Evolutionary conservation across 2,113 vertebrate species (phyloP).

Genomic region (Hiodon tergisus): DNA sequence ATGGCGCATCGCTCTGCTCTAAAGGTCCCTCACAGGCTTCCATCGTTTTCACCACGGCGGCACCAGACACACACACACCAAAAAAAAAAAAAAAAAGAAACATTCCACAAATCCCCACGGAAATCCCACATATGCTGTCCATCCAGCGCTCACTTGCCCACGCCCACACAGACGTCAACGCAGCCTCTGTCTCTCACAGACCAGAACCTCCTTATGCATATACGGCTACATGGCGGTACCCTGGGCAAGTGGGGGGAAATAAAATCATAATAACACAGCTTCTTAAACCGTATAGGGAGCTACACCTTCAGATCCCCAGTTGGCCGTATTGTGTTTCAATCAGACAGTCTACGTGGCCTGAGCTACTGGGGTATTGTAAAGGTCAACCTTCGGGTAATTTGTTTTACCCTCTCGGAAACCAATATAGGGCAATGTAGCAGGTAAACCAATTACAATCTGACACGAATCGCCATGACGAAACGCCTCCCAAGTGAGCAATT

Average conservation of each 20-base stretch:
- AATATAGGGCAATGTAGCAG: slow-evolving; percentile 46
- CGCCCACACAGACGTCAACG: slow-evolving; percentile 21
- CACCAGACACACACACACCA: slow-evolving; percentile 34
- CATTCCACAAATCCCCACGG: neutral
- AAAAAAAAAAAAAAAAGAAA: neutral
- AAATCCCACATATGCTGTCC: neutral
- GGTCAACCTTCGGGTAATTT: slow-evolving; percentile 52
- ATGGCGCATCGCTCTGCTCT: too few relatives aligned
- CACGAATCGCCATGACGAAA: slow-evolving; percentile 50
- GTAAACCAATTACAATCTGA: slow-evolving; percentile 67
- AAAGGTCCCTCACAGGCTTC: neutral
- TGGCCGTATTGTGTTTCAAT: neutral
- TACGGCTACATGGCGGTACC: too few relatives aligned
- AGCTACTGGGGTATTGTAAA: slow-evolving; percentile 30
- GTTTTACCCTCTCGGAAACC: slow-evolving; percentile 46
- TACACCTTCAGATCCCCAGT: neutral
- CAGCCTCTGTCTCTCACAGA: neutral
- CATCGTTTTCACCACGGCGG: slow-evolving; percentile 50
- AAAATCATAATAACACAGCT: neutral
- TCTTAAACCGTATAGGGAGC: neutral
- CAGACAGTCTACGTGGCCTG: slow-evolving; percentile 1
- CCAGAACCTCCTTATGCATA: neutral
- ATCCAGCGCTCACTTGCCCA: neutral
- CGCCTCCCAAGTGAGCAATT: slow-evolving; percentile 51
- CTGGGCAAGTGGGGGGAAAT: neutral